Conservation (phyloP, 2,113 vertebrate species). For the Sula dactylatra region DNA sequence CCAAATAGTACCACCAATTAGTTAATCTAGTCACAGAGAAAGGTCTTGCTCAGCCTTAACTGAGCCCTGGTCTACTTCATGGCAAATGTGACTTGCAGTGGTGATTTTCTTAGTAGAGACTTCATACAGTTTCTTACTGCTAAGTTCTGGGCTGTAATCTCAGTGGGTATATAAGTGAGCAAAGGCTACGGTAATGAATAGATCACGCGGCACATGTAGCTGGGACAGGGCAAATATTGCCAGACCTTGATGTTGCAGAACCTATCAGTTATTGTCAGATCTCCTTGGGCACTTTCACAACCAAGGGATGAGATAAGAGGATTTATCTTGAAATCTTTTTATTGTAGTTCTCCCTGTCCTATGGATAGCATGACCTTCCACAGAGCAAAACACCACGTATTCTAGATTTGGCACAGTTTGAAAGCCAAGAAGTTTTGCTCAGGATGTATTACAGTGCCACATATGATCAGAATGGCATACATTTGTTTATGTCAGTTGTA, state of each 20-base stretch:
- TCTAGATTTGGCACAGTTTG: not conserved
- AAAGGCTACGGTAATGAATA: not conserved
- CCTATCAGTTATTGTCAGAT: not conserved
- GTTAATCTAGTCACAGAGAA: not conserved
- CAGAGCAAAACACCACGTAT: not conserved
- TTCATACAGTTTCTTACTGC: not conserved
- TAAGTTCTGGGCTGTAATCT: not conserved
- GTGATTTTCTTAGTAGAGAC: not conserved
- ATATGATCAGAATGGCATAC: not conserved
- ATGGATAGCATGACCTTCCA: not conserved
- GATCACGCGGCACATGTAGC: not conserved
- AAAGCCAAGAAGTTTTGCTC: not conserved
- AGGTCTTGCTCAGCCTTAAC: not conserved
- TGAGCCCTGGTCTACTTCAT: not conserved
- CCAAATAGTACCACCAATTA: not conserved
- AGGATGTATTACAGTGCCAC: not conserved
- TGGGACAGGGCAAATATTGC: not conserved
- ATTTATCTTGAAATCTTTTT: not conserved
- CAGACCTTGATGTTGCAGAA: slow-evolving; percentile 8
- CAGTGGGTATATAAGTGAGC: not conserved
- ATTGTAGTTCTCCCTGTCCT: not conserved
- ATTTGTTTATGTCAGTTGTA: not conserved
- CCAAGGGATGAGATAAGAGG: not conserved
- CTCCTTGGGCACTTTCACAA: not conserved
- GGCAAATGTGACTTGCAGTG: not conserved